A percentile compares a stretch with the other conserved stretches of the same genome.
Evolutionary conservation across 2,113 vertebrate species (phyloP).

Genomic region (Mustelus asterias): DNA sequence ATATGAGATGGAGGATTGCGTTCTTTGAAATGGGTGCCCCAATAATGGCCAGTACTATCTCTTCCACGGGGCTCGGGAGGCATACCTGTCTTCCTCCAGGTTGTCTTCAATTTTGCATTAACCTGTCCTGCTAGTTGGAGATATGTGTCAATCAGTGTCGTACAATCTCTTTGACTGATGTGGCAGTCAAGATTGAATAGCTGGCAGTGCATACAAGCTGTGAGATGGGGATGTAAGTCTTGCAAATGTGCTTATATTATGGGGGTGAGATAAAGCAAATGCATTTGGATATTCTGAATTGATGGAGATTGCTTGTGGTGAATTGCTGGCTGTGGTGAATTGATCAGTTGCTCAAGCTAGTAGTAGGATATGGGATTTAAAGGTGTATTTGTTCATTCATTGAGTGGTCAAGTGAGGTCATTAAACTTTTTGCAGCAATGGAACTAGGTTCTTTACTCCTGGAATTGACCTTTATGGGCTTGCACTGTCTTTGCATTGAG

Average conservation of each 20-base stretch:
- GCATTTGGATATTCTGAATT: neutral
- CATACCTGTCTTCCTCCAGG: neutral
- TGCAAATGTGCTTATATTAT: neutral
- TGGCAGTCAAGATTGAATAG: neutral
- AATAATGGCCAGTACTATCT: neutral
- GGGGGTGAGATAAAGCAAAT: neutral
- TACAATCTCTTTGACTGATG: neutral
- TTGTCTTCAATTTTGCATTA: neutral
- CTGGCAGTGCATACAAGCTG: neutral
- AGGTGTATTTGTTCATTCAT: neutral
- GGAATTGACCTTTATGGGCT: neutral
- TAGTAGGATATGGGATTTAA: neutral
- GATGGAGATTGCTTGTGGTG: neutral
- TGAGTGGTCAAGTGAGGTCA: neutral
- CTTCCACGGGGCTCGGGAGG: neutral
- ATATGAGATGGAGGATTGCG: neutral
- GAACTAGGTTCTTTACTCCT: neutral
- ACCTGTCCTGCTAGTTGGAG: neutral
- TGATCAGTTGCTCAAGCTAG: neutral
- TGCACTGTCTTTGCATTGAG: too few relatives aligned
- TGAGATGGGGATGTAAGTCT: neutral
- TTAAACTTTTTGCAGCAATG: neutral
- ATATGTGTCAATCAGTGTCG: neutral
- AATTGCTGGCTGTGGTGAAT: neutral
- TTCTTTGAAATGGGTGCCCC: neutral